Percentiles rank a stretch among this genome's conserved stretches.
Conservation (phyloP, 1,140 invertebrate genomes). For the Papilio glaucus region DNA sequence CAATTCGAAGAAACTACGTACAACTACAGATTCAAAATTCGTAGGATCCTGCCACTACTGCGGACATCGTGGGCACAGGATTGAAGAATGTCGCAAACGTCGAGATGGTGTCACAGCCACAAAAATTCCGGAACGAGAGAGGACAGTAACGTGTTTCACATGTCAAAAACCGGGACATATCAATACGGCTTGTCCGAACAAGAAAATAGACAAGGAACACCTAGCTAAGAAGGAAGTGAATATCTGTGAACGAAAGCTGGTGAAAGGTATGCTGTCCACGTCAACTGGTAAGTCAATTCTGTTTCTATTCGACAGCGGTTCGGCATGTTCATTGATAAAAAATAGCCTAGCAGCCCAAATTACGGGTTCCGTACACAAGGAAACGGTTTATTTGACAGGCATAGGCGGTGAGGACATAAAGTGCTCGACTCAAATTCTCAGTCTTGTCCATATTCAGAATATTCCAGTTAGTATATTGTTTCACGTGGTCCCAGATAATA, state of each 20-base stretch:
- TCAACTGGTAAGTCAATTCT: constrained; percentile 43
- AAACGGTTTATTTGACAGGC: constrained; percentile 38
- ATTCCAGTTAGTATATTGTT: constrained; percentile 41
- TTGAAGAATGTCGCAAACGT: constrained; percentile 44
- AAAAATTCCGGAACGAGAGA: constrained; percentile 30
- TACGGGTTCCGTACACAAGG: constrained; percentile 40
- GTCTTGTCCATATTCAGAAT: constrained; percentile 37
- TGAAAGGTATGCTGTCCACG: constrained; percentile 40
- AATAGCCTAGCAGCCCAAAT: constrained; percentile 36
- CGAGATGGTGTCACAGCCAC: constrained; percentile 7
- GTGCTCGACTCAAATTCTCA: constrained; percentile 27
- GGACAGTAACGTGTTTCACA: constrained; percentile 33
- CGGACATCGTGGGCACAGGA: constrained; percentile 37
- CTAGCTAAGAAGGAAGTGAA: constrained; percentile 38
- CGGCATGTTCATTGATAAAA: constrained; percentile 44
- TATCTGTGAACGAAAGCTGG: constrained; percentile 34
- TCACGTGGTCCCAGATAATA: constrained; percentile 42
- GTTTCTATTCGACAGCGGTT: constrained; percentile 46
- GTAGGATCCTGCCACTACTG: constrained; percentile 41
- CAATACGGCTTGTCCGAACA: constrained; percentile 31
- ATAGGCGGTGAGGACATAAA: constrained; percentile 38
- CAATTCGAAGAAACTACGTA: constrained; percentile 1
- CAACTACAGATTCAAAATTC: constrained; percentile 31
- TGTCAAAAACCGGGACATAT: constrained; percentile 40
- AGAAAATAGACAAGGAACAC: constrained; percentile 1